Conservation (phyloP, 1,140 invertebrate species). For the Papilio aristodemus region DNA sequence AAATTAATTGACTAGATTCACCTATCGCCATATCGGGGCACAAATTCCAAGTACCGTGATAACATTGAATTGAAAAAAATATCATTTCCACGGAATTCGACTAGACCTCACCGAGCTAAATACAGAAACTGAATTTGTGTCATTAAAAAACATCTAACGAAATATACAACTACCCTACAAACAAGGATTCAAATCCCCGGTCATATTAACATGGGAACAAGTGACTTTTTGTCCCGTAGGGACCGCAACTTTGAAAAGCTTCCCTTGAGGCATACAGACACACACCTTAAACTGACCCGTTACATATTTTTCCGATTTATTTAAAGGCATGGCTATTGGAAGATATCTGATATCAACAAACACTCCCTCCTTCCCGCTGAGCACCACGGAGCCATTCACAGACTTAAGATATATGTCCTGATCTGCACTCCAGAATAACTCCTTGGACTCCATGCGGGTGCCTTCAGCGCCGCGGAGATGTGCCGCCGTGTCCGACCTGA, state of each 20-base stretch:
- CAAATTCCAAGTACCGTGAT: no score
- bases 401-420: slow-evolving; percentile 90
- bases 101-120: no score
- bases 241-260: slow-evolving; percentile 88
- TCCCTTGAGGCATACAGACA: slow-evolving; percentile 92
- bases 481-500: slow-evolving; percentile 83
- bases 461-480: slow-evolving; percentile 85
- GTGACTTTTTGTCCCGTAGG: slow-evolving; percentile 81
- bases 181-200: slow-evolving; percentile 86
- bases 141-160: no score
- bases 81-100: no score
- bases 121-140: no score
- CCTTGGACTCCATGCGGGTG: slow-evolving; percentile 76
- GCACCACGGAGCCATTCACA: slow-evolving; percentile 87
- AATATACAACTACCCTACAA: slow-evolving; percentile 54
- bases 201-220: slow-evolving; percentile 84
- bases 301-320: slow-evolving; percentile 65
- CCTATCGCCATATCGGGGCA: neutral
- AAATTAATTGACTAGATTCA: slow-evolving; percentile 30
- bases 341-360: slow-evolving; percentile 87
- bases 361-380: slow-evolving; percentile 86
- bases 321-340: slow-evolving; percentile 82
- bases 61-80: no score
- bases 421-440: slow-evolving; percentile 84
- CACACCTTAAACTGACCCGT: slow-evolving; percentile 90